These are phyloP conservation scores for Protodeltote pygarga DNA, from an alignment of 2,888 invertebrate genomes.

Conservation along the genomic window DNA sequence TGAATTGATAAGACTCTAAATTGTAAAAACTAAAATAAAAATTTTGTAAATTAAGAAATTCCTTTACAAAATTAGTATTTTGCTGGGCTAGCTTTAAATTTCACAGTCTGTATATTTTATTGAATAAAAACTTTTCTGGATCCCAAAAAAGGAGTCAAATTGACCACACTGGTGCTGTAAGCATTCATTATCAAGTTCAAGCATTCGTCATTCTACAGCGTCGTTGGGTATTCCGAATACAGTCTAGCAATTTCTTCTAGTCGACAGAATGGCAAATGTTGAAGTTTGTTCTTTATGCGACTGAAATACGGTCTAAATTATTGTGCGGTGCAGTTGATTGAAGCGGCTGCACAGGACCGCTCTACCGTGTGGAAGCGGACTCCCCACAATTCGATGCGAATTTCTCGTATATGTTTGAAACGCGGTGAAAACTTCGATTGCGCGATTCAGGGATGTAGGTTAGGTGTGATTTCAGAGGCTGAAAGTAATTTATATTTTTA, in stretches of 20 bases:
- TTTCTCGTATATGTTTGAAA: constrained; percentile 45
- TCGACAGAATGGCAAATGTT: constrained; percentile 83
- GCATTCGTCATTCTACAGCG: constrained; percentile 77
- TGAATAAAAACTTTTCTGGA: not conserved
- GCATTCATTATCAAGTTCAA: constrained; percentile 68
- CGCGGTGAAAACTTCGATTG: constrained; percentile 57
- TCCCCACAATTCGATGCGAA: constrained; percentile 7
- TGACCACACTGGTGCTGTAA: constrained; percentile 61
- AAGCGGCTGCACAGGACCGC: constrained; percentile 60
- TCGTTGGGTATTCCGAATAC: constrained; percentile 73
- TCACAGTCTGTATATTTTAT: not conserved
- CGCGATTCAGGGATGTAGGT: constrained; percentile 64
- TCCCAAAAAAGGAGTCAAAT: constrained; percentile 72
- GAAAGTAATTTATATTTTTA: not conserved
- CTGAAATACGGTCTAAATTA: constrained; percentile 61
- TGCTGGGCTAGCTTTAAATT: no score
- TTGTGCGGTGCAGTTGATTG: constrained; percentile 65
- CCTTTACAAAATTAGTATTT: no score
- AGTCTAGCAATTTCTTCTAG: constrained; percentile 80
- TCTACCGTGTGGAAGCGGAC: constrained; percentile 52
- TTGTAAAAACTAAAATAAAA: not conserved
- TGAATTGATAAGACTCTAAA: not conserved
- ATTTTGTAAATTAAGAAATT: not conserved
- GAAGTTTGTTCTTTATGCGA: constrained; percentile 64
- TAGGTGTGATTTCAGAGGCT: constrained; percentile 27